Evolutionary conservation across 1,140 invertebrate species (phyloP).

Genomic region (Drosophila ohnishii): DNA sequence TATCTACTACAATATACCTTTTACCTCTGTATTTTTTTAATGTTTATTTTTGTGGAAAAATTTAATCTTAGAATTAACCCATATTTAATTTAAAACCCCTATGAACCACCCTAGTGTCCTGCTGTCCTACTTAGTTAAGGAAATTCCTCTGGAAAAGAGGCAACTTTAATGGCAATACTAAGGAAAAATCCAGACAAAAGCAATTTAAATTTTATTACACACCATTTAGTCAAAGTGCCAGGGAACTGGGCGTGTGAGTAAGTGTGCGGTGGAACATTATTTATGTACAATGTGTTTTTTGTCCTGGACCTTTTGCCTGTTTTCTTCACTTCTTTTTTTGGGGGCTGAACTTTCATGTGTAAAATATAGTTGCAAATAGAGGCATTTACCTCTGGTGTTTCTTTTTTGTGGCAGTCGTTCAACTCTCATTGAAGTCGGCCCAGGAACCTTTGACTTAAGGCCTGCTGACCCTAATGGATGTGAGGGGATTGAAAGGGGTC

Average conservation of each 20-base stretch:
- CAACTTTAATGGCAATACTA: constrained; percentile 35
- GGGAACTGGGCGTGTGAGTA: constrained; percentile 31
- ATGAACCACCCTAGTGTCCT: neutral
- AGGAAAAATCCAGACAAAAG: constrained; percentile 63
- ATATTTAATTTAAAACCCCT: neutral
- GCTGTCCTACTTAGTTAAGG: constrained; percentile 26
- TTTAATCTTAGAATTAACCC: neutral
- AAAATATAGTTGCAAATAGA: constrained; percentile 58
- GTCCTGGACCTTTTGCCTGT: constrained; percentile 5
- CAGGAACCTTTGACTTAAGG: constrained; percentile 23
- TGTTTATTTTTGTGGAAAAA: neutral
- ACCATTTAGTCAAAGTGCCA: constrained; percentile 73
- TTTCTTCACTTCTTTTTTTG: constrained; percentile 5
- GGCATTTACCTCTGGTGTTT: constrained; percentile 48
- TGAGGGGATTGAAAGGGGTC: neutral
- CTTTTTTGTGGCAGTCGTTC: constrained; percentile 29
- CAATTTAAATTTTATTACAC: constrained; percentile 77
- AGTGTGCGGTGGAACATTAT: constrained; percentile 58
- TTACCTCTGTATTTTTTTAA: neutral
- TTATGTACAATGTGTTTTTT: constrained; percentile 63
- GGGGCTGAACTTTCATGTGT: constrained; percentile 52
- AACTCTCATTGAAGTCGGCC: constrained; percentile 39
- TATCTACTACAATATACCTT: neutral
- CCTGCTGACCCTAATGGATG: constrained; percentile 19
- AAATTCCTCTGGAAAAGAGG: constrained; percentile 17